A percentile compares a stretch with the other conserved stretches of the same genome.
Conservation (phyloP, 2,113 vertebrate species). For the Penelope pileata region DNA sequence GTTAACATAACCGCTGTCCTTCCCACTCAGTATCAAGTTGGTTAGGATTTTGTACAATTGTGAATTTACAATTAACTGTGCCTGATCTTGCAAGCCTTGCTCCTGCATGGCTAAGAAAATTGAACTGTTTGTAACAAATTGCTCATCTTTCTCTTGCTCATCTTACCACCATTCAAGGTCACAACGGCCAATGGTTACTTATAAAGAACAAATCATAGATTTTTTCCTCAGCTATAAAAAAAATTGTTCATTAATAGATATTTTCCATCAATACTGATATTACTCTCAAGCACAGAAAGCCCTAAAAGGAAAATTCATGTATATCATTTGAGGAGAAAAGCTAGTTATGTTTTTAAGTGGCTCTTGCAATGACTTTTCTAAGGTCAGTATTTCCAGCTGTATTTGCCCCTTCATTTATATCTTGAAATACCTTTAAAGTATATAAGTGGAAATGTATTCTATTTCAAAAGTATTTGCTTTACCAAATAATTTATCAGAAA, state of each 20-base stretch:
- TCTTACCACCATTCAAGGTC: neutral
- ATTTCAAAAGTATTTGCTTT: conserved; percentile 36
- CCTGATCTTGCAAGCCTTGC: neutral
- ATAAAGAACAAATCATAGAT: neutral
- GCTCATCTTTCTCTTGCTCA: neutral
- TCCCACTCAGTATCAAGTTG: neutral
- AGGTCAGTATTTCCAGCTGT: neutral
- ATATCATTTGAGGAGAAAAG: no score
- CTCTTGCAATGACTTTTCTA: neutral
- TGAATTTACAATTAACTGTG: neutral
- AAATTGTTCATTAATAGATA: neutral
- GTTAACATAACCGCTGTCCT: neutral
- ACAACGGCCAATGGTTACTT: neutral
- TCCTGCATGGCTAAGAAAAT: neutral
- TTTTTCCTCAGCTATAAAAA: neutral
- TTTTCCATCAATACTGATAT: neutral
- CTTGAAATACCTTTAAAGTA: neutral
- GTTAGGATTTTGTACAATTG: neutral
- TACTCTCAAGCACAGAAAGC: neutral
- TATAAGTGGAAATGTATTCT: neutral
- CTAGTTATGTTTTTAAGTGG: neutral
- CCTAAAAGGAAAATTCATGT: neutral
- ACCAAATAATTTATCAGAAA: neutral
- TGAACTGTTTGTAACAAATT: neutral
- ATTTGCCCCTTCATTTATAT: conserved; percentile 11